Evolutionary conservation across 2,797 vertebrate species (phyloP), one percentile per base, ranked within the genome.

Genomic region (Aldrovandia affinis): DNA sequence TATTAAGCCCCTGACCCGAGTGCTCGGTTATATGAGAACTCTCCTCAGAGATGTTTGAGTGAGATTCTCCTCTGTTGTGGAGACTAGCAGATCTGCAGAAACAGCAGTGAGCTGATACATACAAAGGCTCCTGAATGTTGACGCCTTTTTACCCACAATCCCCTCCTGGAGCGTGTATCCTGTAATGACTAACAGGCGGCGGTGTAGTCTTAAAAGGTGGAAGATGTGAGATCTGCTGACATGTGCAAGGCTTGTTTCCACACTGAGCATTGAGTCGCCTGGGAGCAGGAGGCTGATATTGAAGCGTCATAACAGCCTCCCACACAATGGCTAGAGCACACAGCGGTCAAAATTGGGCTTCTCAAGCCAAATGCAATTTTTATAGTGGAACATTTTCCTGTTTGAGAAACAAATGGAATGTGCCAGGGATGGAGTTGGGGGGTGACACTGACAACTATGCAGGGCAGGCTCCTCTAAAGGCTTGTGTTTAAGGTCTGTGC

Each of bases 381-480:
- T 75, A 82, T 81, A 63, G 55, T n/a, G 1, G 44, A 39, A 68
- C 12, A 36, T 59, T 39, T 10, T 80, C 54, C 9, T 65, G 15
- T 39, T 83, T 44, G 6, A 86, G 73, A 85, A 52, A 81, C 42
- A 22, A 30, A 6, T 73, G 3, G 5, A 68, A 75, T n/a, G 33
- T 70, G 68, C 1, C 30, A 57, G 68, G 20, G 0, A 75, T 7
- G n/a, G n/a, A 14, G 86, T 81, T 87, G 84, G 83, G 87, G 87
- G 82, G 70, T 9, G 25, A 2, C 1, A 39, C 28, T 33, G 25
- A 54, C 15, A 63, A 9, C 47, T 33, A 7, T 14, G 25, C 25
- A 65, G 28, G 42, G n/a, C 42, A 33, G 20, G 55, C 14, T 50
- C 28, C 28, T 65, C n/a, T 65, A 65, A 65, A 33, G 63, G 12